phyloP scores from a whole-genome alignment of 2,797 vertebrate genomes.

The Denticeps clupeoides region DNA sequence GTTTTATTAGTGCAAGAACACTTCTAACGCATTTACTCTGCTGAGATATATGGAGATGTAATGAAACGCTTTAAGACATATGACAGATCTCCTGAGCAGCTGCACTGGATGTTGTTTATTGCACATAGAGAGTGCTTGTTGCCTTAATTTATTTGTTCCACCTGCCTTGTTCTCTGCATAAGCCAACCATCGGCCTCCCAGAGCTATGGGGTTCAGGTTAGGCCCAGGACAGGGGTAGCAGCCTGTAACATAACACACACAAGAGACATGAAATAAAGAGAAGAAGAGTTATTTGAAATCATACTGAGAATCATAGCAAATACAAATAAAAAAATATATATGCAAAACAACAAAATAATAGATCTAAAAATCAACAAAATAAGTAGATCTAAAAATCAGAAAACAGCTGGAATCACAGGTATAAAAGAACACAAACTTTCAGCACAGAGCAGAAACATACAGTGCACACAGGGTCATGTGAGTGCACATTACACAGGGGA shows the following conservation, averaged over 20 bases:
- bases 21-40: too few species aligned
- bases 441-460: conserved; percentile 31
- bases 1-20: too few species aligned
- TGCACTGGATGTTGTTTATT: too few species aligned
- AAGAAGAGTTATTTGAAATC: too few species aligned
- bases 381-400: too few species aligned
- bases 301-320: neutral
- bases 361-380: neutral
- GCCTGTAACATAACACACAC: conserved; percentile 59
- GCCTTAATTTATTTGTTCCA: conserved; percentile 1
- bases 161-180: conserved; percentile 97
- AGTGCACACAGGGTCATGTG: conserved; percentile 45
- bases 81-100: too few species aligned
- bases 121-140: neutral
- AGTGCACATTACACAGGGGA: conserved; percentile 37
- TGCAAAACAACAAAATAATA: neutral
- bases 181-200: conserved; percentile 92
- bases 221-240: conserved; percentile 94
- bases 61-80: too few species aligned
- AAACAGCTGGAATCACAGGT: conserved; percentile 3
- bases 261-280: conserved; percentile 4
- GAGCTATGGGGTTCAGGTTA: conserved; percentile 90
- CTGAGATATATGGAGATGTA: too few species aligned
- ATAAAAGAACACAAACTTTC: conserved; percentile 32
- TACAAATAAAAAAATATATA: neutral